Conservation (phyloP, 2,113 vertebrate genomes). For the Atherinomorus stipes region DNA sequence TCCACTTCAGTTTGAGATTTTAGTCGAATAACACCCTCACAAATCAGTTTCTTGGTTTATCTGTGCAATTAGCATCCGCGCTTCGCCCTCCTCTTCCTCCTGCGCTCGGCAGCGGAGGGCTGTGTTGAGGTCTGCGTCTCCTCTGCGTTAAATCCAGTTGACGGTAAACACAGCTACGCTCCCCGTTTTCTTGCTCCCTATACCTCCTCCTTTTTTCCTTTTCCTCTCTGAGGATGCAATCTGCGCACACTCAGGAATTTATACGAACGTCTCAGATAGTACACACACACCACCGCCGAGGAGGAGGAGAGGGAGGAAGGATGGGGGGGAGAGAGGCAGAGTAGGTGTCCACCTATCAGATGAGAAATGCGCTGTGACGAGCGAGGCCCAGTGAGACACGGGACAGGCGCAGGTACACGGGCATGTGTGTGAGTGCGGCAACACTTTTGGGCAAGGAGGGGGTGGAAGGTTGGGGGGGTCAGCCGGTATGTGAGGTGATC, state of each 20-base stretch:
- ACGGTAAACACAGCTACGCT: conserved; percentile 44
- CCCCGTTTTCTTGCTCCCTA: conserved; percentile 23
- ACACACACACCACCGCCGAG: conserved; percentile 73
- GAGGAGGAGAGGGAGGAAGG: conserved; percentile 20
- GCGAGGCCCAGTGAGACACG: conserved; percentile 32
- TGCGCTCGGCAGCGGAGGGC: conserved; percentile 9
- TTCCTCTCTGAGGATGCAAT: conserved; percentile 57
- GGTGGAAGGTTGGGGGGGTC: conserved; percentile 34
- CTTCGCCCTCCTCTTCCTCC: conserved; percentile 31
- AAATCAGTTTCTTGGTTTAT: conserved; percentile 18
- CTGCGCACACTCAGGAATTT: conserved; percentile 71
- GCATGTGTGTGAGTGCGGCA: conserved; percentile 34
- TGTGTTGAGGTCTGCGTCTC: not conserved
- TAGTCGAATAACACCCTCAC: conserved; percentile 6
- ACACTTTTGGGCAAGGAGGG: conserved; percentile 11
- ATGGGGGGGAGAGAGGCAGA: conserved; percentile 19
- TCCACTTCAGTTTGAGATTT: conserved; percentile 31
- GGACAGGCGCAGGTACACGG: conserved; percentile 65
- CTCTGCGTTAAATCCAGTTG: conserved; percentile 18
- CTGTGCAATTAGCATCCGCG: conserved; percentile 35
- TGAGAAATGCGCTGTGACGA: conserved; percentile 47
- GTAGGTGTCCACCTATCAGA: conserved; percentile 66
- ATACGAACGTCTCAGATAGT: conserved; percentile 74
- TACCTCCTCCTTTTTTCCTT: conserved; percentile 41
- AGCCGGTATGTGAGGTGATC: conserved; percentile 70